These are phyloP conservation scores for Apeira syringaria DNA, from an alignment of 2,888 invertebrate genomes.

Conservation along the genomic window DNA sequence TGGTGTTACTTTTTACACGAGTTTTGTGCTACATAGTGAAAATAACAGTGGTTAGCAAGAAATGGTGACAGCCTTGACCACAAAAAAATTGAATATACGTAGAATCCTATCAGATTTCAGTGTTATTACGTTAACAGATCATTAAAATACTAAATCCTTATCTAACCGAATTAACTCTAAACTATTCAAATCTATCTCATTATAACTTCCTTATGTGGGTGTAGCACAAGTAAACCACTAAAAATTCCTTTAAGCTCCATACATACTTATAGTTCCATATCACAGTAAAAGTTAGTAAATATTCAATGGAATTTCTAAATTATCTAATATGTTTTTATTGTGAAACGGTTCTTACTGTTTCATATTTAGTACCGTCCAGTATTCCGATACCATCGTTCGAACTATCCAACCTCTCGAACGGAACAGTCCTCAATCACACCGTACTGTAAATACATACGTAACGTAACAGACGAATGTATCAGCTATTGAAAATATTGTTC, in stretches of 20 bases:
- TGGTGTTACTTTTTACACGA: too few relatives aligned
- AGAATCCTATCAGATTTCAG: conserved; percentile 5
- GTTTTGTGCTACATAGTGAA: too few relatives aligned
- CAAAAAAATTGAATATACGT: neutral
- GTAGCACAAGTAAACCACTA: conserved; percentile 30
- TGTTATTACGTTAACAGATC: conserved; percentile 20
- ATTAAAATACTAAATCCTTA: conserved; percentile 22
- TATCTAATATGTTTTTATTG: neutral
- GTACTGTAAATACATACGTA: conserved; percentile 5
- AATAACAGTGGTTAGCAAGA: too few relatives aligned
- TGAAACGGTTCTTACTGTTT: conserved; percentile 7
- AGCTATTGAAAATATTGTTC: neutral
- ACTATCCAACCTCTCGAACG: conserved; percentile 31
- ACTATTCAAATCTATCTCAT: conserved; percentile 26
- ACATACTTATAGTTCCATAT: neutral
- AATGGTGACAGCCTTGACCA: too few relatives aligned
- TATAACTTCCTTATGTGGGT: conserved; percentile 26
- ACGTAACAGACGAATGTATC: conserved; percentile 1
- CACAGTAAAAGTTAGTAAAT: neutral
- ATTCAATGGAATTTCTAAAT: neutral
- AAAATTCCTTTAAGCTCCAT: conserved; percentile 25
- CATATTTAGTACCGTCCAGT: conserved; percentile 6
- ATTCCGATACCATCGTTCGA: conserved; percentile 25
- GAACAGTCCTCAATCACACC: conserved; percentile 18
- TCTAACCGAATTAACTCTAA: conserved; percentile 18